Evolutionary conservation across 2,888 invertebrate species (phyloP), one percentile per base, ranked within the genome.

Genomic region (Polietes domitor): DNA sequence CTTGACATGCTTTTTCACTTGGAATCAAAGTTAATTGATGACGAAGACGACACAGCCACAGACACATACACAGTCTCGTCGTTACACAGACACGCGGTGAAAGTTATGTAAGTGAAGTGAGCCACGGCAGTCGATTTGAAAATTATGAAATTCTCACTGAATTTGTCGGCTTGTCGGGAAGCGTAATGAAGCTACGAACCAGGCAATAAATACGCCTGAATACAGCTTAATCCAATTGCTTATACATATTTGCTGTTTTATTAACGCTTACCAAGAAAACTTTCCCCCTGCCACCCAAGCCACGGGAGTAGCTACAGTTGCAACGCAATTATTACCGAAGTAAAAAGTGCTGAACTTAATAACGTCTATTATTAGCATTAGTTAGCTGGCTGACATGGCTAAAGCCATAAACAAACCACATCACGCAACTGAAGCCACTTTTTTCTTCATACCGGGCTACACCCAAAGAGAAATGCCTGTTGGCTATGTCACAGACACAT

Each of bases 1-100:
- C 43, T 24, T 58, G 58, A 24, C 43, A 43, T 24, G 24, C 24
- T 58, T 28, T 68, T 19, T 24, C 24, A 68, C 68, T 37, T 19
- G n/a, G 17, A 65, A 65, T 65, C 65, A 65, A 41, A 17, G 21
- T 21, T 68, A 68, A 65, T 65, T 65, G 65, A 65, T 65, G 65
- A 65, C n/a, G 37, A 65, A n/a, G 65, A 1, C 65, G 7, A 10
- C 19, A n/a, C 32, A 21, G 53, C 53, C n/a, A 2, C 19, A 17
- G 10, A 47, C n/a, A 47, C 10, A 47, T 5, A 10, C 47, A n/a
- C 47, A 47, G 12, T 9, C 21, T 10, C 53, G 50, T 17, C 12
- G 19, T 50, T 7, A 5, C 7, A 53, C n/a, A n/a, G 6, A 28
- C n/a, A 26, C 28, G 15, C 12, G 19, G 9, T 10, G 21, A 55